Evolutionary conservation across 2,888 invertebrate genomes (phyloP), one percentile per base, ranked within the genome.

Genomic region (Eristalis arbustorum): DNA sequence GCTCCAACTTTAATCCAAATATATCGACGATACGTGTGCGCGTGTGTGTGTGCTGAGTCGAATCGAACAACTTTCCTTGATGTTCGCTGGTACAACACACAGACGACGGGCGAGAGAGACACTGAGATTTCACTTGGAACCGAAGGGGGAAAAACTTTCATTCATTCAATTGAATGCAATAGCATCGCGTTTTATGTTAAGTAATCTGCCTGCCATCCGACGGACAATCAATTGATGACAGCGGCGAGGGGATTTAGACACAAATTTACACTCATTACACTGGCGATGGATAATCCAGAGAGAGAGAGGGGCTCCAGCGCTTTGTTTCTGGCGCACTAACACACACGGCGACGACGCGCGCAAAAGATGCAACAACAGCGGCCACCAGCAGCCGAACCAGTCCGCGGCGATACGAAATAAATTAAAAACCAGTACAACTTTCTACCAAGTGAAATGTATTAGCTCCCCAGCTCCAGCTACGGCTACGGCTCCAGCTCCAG

Each of bases 391-490:
- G 49, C 14, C 59, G 59, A 59, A 59, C 59, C 59, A 59, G 59
- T 59, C 59, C 59, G 14, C 59, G 25, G 59, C 13, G 25, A 59
- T 82, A 57, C 71, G 82, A 78, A 75, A 82, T 87, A 87, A 87
- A 82, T 87, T 82, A 68, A 49, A 85, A 87, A 87, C 82, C 87
- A 87, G 87, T 87, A 87, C 87, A 87, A 87, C 87, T 87, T 87
- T 87, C 87, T 87, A 87, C 74, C 71, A 78, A 87, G 87, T 83
- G 87, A 87, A 87, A 87, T 87, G 87, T 87, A 87, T 87, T 87
- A 87, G 87, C 87, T 78, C n/a, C n/a, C 14, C 42, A 42, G 42
- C 42, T 42, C 14, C 14, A 42, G 42, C 42, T 42, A n/a, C 42
- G n/a, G 42, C 31, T 31, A 31, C 42, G 42, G 42, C 18, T 49